Conservation (phyloP, 2,797 vertebrate genomes). For the Platalea minor region DNA sequence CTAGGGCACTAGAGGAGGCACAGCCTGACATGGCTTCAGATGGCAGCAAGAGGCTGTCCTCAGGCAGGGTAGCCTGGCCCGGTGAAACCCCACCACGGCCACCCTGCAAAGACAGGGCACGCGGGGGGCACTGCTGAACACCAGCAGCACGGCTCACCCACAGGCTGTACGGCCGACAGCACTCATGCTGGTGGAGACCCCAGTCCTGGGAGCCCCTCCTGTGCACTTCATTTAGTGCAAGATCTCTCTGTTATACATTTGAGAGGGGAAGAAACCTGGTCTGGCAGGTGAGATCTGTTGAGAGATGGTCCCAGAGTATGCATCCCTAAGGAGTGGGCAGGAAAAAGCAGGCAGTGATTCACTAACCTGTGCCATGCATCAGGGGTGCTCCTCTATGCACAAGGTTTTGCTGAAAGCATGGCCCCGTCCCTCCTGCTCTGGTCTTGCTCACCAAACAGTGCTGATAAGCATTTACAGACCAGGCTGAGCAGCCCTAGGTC, state of each 20-base stretch:
- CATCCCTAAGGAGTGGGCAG: not conserved
- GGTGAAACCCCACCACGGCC: not conserved
- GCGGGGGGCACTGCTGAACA: fast-evolving
- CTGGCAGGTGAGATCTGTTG: not conserved
- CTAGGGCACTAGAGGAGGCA: not conserved
- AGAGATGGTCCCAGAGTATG: not conserved
- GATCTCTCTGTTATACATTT: not conserved
- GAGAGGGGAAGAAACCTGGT: not conserved
- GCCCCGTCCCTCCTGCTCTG: not conserved
- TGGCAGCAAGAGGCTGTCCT: not conserved
- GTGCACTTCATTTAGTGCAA: not conserved
- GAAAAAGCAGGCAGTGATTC: not conserved
- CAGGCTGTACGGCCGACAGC: not conserved
- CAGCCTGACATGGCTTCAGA: not conserved
- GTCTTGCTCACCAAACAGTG: not conserved
- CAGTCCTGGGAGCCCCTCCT: not conserved
- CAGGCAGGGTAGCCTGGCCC: not conserved
- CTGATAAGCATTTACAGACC: not conserved
- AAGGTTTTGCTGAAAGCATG: not conserved
- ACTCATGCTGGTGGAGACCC: not conserved
- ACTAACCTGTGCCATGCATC: not conserved
- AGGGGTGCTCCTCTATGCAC: not conserved
- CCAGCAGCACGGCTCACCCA: not conserved
- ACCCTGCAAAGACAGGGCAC: not conserved
- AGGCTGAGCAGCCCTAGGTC: not conserved